Percentiles rank a stretch among this genome's conserved stretches.
Conservation (phyloP, 2,888 invertebrate genomes). For the Sminthurides aquaticus region DNA sequence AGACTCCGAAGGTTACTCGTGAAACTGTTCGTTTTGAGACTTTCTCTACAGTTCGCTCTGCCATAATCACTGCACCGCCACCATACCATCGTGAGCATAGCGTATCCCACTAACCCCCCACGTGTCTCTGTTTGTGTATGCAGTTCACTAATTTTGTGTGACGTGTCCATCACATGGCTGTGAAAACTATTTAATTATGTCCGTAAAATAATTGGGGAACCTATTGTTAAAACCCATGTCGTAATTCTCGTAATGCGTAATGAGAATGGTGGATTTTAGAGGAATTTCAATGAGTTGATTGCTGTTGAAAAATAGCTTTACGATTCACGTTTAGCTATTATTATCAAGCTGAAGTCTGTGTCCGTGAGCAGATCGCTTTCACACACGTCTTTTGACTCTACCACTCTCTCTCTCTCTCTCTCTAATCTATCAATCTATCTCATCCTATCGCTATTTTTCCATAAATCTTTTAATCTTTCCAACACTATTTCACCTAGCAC, state of each 20-base stretch:
- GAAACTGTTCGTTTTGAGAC: no score
- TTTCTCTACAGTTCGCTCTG: no score
- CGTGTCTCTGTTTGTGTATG: no score
- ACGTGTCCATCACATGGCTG: no score
- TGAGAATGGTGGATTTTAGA: neutral
- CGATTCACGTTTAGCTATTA: neutral
- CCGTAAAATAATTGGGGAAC: neutral
- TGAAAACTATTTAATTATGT: no score
- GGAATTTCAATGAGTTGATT: neutral
- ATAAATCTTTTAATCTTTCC: neutral
- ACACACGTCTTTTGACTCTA: constrained; percentile 7
- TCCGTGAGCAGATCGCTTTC: constrained; percentile 1
- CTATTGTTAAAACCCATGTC: neutral
- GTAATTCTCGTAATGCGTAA: neutral
- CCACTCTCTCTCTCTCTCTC: constrained; percentile 1
- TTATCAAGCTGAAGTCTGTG: neutral
- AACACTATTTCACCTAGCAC: neutral
- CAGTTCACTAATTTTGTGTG: no score
- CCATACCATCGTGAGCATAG: no score
- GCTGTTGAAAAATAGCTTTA: neutral
- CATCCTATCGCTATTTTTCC: neutral
- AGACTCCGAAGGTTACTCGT: no score
- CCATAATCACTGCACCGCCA: no score
- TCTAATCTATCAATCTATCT: neutral
- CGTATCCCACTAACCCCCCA: no score